Evolutionary conservation across 2,797 vertebrate genomes (phyloP).

Genomic region (Onychomys torridus): DNA sequence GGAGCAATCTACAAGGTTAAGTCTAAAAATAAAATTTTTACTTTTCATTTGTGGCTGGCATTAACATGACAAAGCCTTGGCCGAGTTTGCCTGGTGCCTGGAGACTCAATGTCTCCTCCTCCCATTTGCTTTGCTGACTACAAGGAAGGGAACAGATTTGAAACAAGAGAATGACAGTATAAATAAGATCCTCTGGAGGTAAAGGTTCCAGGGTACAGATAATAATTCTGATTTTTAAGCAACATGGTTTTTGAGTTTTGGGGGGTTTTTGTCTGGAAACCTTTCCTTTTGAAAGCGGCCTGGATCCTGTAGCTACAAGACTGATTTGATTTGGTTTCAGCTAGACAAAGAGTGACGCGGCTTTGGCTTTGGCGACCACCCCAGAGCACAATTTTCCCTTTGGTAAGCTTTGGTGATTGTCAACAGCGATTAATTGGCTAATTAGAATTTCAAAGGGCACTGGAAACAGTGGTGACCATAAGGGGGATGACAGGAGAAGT

Average conservation of each 20-base stretch:
- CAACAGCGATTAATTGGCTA: slow-evolving; percentile 66
- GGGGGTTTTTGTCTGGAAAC: background rate
- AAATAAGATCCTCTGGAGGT: slow-evolving; percentile 5
- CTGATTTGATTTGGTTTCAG: slow-evolving; percentile 52
- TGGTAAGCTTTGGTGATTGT: background rate
- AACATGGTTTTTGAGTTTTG: background rate
- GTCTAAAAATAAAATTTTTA: slow-evolving; percentile 80
- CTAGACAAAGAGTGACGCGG: background rate
- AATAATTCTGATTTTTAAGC: slow-evolving; percentile 19
- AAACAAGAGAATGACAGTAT: slow-evolving; percentile 32
- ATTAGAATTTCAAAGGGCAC: slow-evolving; percentile 75
- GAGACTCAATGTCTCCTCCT: slow-evolving; percentile 51
- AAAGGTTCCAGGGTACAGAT: background rate
- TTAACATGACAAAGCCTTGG: slow-evolving; percentile 75
- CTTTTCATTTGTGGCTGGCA: slow-evolving; percentile 72
- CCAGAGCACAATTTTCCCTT: slow-evolving; percentile 57
- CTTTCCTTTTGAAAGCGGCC: slow-evolving; percentile 30
- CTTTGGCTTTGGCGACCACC: slow-evolving; percentile 11
- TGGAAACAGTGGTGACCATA: slow-evolving; percentile 23
- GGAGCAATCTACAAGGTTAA: slow-evolving; percentile 76
- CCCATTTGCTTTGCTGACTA: slow-evolving; percentile 14
- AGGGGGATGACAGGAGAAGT: slow-evolving; percentile 29
- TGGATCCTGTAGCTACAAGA: background rate
- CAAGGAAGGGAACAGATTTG: slow-evolving; percentile 17
- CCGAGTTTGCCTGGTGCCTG: slow-evolving; percentile 49